Conservation (phyloP, 1,140 invertebrate species). For the Camponotus floridanus region DNA sequence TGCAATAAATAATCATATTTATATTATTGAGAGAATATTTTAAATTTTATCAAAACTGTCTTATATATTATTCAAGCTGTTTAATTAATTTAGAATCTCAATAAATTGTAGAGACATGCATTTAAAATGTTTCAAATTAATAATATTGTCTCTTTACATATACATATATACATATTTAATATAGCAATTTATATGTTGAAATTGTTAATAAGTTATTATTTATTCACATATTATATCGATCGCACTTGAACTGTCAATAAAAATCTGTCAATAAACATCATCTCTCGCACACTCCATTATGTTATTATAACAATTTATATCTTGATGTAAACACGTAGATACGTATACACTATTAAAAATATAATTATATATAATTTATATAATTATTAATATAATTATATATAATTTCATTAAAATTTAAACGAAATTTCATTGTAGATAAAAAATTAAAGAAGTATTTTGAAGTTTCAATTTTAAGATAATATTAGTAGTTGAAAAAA, state of each 20-base stretch:
- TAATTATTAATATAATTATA: too few relatives aligned
- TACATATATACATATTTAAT: background rate
- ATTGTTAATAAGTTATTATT: too few relatives aligned
- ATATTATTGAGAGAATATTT: background rate
- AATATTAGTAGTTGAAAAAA: too few relatives aligned
- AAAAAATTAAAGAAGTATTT: too few relatives aligned
- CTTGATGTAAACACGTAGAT: background rate
- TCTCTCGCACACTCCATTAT: background rate
- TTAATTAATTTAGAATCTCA: background rate
- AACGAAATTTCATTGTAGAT: too few relatives aligned
- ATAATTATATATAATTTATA: too few relatives aligned
- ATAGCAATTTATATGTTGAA: background rate
- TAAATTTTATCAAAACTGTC: background rate
- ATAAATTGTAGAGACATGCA: background rate
- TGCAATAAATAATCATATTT: slow-evolving; percentile 3
- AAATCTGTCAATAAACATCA: background rate
- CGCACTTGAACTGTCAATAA: background rate
- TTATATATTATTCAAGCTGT: background rate
- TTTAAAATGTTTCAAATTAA: background rate
- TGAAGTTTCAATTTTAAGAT: too few relatives aligned
- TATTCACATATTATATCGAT: background rate
- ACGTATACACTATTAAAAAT: too few relatives aligned
- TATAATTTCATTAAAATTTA: too few relatives aligned
- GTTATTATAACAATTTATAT: background rate
- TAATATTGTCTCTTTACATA: background rate